Evolutionary conservation across 2,113 vertebrate species (phyloP).

Genomic region (Aphyosemion australe): DNA sequence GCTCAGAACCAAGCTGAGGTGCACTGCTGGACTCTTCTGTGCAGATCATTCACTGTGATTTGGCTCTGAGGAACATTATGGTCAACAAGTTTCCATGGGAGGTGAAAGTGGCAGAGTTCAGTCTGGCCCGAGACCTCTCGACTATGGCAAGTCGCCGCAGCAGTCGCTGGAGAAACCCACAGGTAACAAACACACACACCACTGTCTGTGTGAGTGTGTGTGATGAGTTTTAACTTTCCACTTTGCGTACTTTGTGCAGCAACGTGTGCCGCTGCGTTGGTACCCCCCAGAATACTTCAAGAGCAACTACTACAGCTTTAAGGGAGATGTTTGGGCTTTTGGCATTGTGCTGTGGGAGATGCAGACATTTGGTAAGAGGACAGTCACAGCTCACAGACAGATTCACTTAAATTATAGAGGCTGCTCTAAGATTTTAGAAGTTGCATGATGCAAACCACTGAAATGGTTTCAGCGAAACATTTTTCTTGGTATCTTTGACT

Average conservation of each 20-base stretch:
- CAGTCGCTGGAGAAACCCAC: constrained; percentile 49
- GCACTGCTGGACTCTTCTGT: neutral
- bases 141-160: constrained; percentile 48
- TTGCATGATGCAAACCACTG: too few species aligned
- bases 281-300: constrained; percentile 82
- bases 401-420: too few species aligned
- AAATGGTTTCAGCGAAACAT: too few species aligned
- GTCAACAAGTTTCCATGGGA: constrained; percentile 75
- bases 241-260: constrained; percentile 48
- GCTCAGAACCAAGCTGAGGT: neutral
- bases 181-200: constrained; percentile 32
- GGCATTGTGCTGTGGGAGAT: constrained; percentile 82
- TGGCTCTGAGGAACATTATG: constrained; percentile 77
- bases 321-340: constrained; percentile 80
- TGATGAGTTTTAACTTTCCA: neutral
- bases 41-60: constrained; percentile 76
- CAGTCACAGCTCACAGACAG: neutral
- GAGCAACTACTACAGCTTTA: constrained; percentile 78
- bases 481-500: too few species aligned
- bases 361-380: constrained; percentile 77
- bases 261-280: constrained; percentile 79
- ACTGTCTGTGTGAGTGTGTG: too few species aligned
- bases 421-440: too few species aligned
- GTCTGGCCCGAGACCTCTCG: constrained; percentile 68
- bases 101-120: constrained; percentile 75